A percentile compares a stretch with the other conserved stretches of the same genome.
These are phyloP conservation scores for Scytalopus superciliaris DNA, from an alignment of 2,113 vertebrate species.

Conservation along the genomic window DNA sequence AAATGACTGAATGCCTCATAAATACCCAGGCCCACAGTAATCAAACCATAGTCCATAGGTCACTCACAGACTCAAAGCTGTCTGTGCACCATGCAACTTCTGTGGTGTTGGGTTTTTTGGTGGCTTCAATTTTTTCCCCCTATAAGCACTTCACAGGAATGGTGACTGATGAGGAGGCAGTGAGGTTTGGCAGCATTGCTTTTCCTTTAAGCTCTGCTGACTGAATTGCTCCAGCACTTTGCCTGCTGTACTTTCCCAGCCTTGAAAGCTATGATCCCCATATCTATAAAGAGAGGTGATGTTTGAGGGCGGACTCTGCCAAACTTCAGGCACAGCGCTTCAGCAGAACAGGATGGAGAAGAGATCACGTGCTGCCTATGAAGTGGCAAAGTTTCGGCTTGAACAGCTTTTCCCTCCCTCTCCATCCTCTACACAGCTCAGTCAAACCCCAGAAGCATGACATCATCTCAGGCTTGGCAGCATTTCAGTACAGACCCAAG, in stretches of 20 bases:
- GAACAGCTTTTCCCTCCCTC: not conserved
- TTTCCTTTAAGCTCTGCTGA: not conserved
- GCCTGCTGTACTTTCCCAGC: not conserved
- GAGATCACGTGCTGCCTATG: not conserved
- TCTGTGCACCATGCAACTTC: accelerated
- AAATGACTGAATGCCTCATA: not conserved
- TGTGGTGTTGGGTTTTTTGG: not conserved
- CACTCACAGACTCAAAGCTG: not conserved
- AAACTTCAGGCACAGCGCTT: not conserved
- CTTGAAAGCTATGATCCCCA: not conserved
- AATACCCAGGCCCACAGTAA: not conserved
- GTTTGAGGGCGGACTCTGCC: not conserved
- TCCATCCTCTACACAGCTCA: not conserved
- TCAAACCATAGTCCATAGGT: not conserved
- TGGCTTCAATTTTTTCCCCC: not conserved
- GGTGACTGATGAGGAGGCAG: not conserved
- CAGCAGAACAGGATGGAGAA: not conserved
- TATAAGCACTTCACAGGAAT: accelerated
- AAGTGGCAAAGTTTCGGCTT: not conserved
- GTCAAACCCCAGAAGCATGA: not conserved
- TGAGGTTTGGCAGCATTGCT: not conserved
- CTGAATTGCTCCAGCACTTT: not conserved
- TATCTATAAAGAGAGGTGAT: not conserved
- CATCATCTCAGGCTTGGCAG: not conserved
- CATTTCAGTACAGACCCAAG: not conserved